Base-by-base conservation (phyloP, 2,888 invertebrate species). In the Phoenoteleia sp. region DNA sequence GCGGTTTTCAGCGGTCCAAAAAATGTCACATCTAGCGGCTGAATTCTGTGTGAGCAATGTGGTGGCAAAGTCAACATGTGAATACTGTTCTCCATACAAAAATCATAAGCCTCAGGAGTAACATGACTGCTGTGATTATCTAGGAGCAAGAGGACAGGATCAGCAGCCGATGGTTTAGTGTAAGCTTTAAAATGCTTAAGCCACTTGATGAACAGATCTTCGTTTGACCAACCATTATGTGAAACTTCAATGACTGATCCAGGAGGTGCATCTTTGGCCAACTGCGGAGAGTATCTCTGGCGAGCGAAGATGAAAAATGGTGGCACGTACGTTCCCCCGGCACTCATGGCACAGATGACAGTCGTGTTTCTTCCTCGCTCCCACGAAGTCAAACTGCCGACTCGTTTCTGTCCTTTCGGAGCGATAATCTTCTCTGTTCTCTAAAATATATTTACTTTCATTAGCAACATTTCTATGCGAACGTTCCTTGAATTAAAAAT, bases 281-380 rank as follows among this genome's bases (percentile, higher is more conserved):
- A 89, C 1, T 82, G 72, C 7, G 92, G 91, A 69, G 89, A 91
- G 91, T 93, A 87, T 74, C 92, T 92, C 81, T 94, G 91, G 25
- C 94, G 66, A 33, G 72, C 19, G 36, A 74, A 74, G 5, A 72
- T 47, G 17, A 58, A 45, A 45, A 58, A 17, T 29, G 72, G 72
- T 3, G 93, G 93, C 76, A 94, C 89, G 83, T 86, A 94, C 23
- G 82, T 71, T 19, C 94, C 92, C 67, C 92, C 89, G 84, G 92
- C 91, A 88, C 90, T 94, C 91, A 94, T 92, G 21, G 93, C 90
- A 90, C 92, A 94, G 72, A 94, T 36, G n/a, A 94, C 75, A 2
- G 94, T 94, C 1, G 23, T 94, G 89, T 91, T 92, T 66, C 36
- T 69, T 17, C 79, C 69, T 19, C 54, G 23, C 25, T 69, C 56